Base-by-base conservation (phyloP, 2,113 vertebrate genomes). In the Coreoperca whiteheadi region DNA sequence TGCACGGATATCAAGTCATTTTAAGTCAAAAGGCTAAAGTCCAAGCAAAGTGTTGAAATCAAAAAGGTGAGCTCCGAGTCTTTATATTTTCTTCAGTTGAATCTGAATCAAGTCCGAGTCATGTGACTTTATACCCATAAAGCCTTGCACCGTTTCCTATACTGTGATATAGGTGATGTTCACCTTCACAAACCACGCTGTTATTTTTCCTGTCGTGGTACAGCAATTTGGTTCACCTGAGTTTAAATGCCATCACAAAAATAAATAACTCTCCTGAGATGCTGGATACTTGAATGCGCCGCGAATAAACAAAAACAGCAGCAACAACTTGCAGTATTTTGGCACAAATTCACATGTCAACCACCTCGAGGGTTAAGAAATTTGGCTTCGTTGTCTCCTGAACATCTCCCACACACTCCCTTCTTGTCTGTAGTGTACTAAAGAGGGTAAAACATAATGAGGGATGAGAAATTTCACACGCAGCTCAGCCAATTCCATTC, bases 381-480 rank as follows among this genome's bases (percentile, higher is more conserved):
- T 4, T 10, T 14, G 1, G 30, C 39, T 21, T 2, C 23, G 6
- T 0, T 9, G 7, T n/a, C 71, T 61, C 39, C 51, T 51, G 64
- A 51, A 76, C 4, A 9, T 39, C 77, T 46, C 72, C 20, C 51
- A 66, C 79, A 68, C 51, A 2, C 28, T 30, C 68, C 43, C 60
- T 25, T 34, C 16, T 50, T 5, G 51, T 30, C 57, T 48, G 65
- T 2, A 15, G 32, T 6, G 23, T 3, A 30, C 56, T 65, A n/a
- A 53, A 66, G 21, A 41, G 20, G 23, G 32, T 37, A n/a, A 68
- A 61, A 51, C 14, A 43, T 71, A 81, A 76, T 65, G 7, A 76
- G n/a, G 65, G 67, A 66, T n/a, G 66, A 66, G 59, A 66, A 53
- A 77, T 77, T 81, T 71, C 34, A 67, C 77, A 80, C n/a, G 8